A percentile compares a stretch with the other conserved stretches of the same genome.
phyloP scores from a whole-genome alignment of 2,797 vertebrate species.

The Arnoldichthys spilopterus region DNA sequence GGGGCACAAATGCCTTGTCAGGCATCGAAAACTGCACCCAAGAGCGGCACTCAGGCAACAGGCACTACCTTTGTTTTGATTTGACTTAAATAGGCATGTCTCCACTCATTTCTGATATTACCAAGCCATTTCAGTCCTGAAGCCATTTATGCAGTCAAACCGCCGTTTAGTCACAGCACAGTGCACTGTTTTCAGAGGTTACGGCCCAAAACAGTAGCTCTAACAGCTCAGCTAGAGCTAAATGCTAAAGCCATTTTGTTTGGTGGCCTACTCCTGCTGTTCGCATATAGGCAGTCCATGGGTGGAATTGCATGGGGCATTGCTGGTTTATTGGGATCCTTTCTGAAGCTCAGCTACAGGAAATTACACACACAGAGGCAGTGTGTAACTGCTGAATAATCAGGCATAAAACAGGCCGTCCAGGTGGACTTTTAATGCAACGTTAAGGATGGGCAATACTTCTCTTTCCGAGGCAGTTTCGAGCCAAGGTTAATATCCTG shows the following conservation, averaged over 20 bases:
- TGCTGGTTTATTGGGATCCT: constrained; percentile 70
- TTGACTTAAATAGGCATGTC: constrained; percentile 55
- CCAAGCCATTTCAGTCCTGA: constrained; percentile 59
- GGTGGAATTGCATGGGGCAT: constrained; percentile 65
- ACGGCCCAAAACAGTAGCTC: constrained; percentile 53
- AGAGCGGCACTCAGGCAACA: constrained; percentile 65
- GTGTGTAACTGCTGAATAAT: constrained; percentile 71
- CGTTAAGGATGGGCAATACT: not conserved
- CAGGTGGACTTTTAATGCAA: constrained; percentile 76
- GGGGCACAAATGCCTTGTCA: constrained; percentile 67
- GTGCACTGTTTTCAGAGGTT: constrained; percentile 58
- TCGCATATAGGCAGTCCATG: constrained; percentile 53
- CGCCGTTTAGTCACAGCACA: constrained; percentile 57
- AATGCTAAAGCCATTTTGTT: constrained; percentile 61
- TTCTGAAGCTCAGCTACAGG: constrained; percentile 69
- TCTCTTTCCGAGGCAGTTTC: not conserved
- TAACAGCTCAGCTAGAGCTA: constrained; percentile 61
- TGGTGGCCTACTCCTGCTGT: constrained; percentile 67
- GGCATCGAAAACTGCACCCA: constrained; percentile 67
- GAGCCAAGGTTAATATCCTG: not conserved
- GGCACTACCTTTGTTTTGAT: constrained; percentile 64
- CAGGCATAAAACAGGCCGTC: constrained; percentile 67
- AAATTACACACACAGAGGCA: constrained; percentile 72
- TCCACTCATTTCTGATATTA: constrained; percentile 57
- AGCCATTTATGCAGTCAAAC: constrained; percentile 58